Conservation (phyloP, 2,797 vertebrate genomes). For the Arvicola amphibius region DNA sequence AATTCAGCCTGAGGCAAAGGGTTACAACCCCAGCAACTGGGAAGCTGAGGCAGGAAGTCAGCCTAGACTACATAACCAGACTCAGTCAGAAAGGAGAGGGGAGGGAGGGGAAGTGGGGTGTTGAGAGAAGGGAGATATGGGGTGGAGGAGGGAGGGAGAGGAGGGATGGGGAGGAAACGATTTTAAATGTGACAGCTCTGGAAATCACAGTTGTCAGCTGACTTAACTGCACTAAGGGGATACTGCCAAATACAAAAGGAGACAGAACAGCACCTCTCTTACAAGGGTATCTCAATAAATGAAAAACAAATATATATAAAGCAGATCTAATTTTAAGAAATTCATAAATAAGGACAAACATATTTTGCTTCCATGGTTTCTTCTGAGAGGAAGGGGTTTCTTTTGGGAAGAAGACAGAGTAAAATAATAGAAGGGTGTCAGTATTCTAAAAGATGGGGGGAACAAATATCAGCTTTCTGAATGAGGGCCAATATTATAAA, state of each 20-base stretch:
- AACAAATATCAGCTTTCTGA: background rate
- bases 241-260: background rate
- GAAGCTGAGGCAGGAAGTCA: background rate
- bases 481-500: background rate
- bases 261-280: conserved; percentile 21
- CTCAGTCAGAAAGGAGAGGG: no score
- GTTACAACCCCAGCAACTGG: background rate
- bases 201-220: background rate
- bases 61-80: background rate
- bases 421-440: background rate
- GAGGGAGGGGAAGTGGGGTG: background rate
- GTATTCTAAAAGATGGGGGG: background rate
- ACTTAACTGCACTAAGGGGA: conserved; percentile 20
- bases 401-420: background rate
- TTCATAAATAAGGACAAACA: conserved; percentile 42
- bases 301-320: conserved; percentile 23
- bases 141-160: no score
- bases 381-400: background rate
- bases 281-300: conserved; percentile 42
- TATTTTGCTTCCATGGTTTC: background rate
- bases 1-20: background rate
- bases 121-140: background rate
- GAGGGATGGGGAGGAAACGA: background rate
- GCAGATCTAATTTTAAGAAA: conserved; percentile 6
- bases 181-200: background rate